phyloP scores from a whole-genome alignment of 2,797 vertebrate genomes.

The Intellagama lesueurii region DNA sequence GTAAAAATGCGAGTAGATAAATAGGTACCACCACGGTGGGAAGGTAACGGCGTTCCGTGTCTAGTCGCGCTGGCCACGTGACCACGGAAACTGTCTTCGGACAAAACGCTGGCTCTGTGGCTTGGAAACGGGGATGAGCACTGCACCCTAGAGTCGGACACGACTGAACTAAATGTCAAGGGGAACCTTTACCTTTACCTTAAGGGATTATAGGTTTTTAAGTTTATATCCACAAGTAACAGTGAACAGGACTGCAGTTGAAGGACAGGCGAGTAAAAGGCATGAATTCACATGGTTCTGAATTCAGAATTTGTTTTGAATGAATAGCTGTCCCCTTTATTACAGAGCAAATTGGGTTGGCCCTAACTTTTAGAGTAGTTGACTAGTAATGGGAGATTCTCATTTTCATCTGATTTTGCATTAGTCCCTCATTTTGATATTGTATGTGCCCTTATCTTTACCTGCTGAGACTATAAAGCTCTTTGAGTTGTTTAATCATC shows the following conservation, averaged over 20 bases:
- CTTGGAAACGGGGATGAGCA: too few species aligned
- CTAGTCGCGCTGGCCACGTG: too few species aligned
- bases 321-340: neutral
- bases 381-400: neutral
- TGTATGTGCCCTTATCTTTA: neutral
- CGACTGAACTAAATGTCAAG: too few species aligned
- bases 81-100: too few species aligned
- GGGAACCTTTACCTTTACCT: too few species aligned
- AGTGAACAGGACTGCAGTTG: neutral
- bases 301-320: neutral
- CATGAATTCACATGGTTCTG: neutral
- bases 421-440: conserved; percentile 30
- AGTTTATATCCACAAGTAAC: neutral
- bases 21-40: too few species aligned
- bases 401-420: conserved; percentile 6
- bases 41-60: too few species aligned
- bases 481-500: conserved; percentile 9
- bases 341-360: neutral
- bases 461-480: conserved; percentile 33
- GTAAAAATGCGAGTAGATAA: too few species aligned
- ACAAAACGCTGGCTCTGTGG: too few species aligned
- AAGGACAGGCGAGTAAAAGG: neutral
- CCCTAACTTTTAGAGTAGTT: neutral
- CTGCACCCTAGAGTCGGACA: too few species aligned
- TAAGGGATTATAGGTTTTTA: neutral